Percentiles rank a stretch among this genome's conserved stretches.
Conservation (phyloP, 2,888 invertebrate species). For the Drosophila neotestacea region DNA sequence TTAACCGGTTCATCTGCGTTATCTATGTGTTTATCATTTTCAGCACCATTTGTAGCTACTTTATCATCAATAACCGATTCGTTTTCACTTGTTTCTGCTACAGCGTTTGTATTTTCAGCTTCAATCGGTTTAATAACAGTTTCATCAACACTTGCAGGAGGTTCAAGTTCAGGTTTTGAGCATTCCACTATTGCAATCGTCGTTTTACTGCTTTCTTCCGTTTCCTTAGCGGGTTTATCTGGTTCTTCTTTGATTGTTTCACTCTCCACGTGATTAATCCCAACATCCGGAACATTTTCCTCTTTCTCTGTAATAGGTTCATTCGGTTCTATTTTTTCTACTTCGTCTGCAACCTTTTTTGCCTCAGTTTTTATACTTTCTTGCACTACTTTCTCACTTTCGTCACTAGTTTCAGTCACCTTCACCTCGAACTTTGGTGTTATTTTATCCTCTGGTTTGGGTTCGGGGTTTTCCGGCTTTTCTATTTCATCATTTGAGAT, state of each 20-base stretch:
- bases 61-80: constrained; percentile 4
- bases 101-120: not conserved
- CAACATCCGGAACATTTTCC: not conserved
- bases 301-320: not conserved
- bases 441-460: constrained; percentile 1
- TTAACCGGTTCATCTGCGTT: not conserved
- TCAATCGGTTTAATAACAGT: not conserved
- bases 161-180: not conserved
- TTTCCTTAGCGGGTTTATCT: not conserved
- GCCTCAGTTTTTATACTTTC: constrained; percentile 9
- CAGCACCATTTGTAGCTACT: not conserved
- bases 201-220: not conserved
- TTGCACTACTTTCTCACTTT: constrained; percentile 12
- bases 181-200: not conserved
- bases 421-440: constrained; percentile 28
- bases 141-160: constrained; percentile 2
- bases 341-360: not conserved
- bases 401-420: constrained; percentile 34
- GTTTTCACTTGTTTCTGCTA: not conserved
- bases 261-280: not conserved
- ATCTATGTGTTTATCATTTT: not conserved
- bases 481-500: constrained; percentile 46
- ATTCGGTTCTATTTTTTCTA: constrained; percentile 3
- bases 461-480: constrained; percentile 16
- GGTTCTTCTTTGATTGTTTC: not conserved